phyloP scores from a whole-genome alignment of 2,888 invertebrate genomes.

The Exephanes ischioxanthus region DNA sequence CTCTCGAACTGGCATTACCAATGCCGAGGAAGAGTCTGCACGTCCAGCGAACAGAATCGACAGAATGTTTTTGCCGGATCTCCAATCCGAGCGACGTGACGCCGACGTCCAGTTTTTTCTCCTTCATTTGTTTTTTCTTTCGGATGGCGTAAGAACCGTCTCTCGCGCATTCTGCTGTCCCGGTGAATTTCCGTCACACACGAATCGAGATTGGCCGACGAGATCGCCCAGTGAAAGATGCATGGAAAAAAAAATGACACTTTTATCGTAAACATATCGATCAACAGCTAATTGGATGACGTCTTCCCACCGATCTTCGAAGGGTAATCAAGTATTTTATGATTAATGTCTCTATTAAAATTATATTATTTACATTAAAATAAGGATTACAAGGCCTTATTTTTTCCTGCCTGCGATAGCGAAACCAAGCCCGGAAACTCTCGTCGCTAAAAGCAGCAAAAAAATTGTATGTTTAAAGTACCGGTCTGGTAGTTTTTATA shows the following conservation, averaged over 20 bases:
- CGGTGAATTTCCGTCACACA: slow-evolving; percentile 50
- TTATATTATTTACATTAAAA: too few species aligned
- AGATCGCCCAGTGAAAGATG: slow-evolving; percentile 72
- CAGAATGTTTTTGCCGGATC: slow-evolving; percentile 9
- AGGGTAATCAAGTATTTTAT: neutral
- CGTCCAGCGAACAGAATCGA: slow-evolving; percentile 8
- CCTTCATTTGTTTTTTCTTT: neutral
- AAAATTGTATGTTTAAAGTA: slow-evolving; percentile 24
- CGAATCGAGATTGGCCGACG: slow-evolving; percentile 82
- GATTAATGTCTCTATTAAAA: too few species aligned
- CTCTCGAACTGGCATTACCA: neutral
- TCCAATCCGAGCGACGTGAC: neutral
- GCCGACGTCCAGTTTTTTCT: neutral
- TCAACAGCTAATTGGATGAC: too few species aligned
- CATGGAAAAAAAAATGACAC: too few species aligned
- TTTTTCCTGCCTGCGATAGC: neutral
- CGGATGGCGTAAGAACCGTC: neutral
- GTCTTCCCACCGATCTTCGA: neutral
- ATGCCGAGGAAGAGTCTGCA: slow-evolving; percentile 6
- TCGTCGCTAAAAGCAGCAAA: slow-evolving; percentile 68
- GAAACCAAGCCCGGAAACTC: neutral
- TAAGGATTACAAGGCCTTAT: too few species aligned
- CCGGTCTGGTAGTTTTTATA: too few species aligned
- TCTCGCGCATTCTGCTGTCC: neutral
- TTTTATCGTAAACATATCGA: too few species aligned